Evolutionary conservation across 2,797 vertebrate species (phyloP).

Genomic region (Gymnothorax javanicus): DNA sequence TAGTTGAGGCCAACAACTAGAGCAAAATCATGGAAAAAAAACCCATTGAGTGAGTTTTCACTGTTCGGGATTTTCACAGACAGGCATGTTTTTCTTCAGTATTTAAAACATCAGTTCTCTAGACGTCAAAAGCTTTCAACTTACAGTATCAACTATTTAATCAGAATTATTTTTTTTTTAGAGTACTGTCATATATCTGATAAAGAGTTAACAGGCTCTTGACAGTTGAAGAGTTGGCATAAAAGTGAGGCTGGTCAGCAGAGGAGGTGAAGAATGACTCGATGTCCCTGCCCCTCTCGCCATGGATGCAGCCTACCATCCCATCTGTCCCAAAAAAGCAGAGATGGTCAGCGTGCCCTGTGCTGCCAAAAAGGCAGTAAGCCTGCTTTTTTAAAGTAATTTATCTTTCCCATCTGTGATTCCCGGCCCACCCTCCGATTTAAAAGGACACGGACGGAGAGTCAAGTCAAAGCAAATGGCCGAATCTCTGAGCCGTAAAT

Average conservation of each 20-base stretch:
- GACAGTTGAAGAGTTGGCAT: not conserved
- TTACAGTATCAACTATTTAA: no score
- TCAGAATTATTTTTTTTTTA: no score
- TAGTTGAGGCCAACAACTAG: no score
- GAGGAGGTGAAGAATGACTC: not conserved
- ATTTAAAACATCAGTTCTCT: no score
- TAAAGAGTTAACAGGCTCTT: not conserved
- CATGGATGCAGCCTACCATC: not conserved
- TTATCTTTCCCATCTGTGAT: conserved; percentile 1
- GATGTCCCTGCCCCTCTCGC: not conserved
- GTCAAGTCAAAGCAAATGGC: not conserved
- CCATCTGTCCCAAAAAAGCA: not conserved
- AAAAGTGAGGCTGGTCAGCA: not conserved
- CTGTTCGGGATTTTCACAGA: no score
- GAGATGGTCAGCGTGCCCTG: not conserved
- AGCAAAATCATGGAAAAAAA: no score
- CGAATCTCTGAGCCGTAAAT: not conserved
- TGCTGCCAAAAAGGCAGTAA: not conserved
- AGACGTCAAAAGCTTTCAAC: no score
- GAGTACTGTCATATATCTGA: not conserved
- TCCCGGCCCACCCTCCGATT: not conserved
- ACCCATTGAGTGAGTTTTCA: no score
- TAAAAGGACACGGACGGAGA: not conserved
- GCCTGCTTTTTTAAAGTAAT: not conserved
- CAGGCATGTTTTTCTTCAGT: no score